These are phyloP conservation scores for Pristionchus exspectatus DNA, from an alignment of 2,888 invertebrate genomes.

Conservation along the genomic window DNA sequence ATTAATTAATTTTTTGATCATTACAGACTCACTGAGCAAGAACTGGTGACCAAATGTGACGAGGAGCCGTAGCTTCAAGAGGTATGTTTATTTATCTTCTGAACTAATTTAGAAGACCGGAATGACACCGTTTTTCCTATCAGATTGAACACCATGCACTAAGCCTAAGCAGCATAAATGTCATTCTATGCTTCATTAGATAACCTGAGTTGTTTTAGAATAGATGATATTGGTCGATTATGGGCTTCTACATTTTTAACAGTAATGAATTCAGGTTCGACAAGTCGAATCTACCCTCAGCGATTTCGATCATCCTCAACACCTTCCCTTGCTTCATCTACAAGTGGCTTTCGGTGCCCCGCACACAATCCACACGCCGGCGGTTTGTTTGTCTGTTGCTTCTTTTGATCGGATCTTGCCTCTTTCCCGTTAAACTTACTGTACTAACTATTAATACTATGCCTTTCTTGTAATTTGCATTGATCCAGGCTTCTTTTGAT, in stretches of 20 bases:
- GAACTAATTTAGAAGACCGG: no score
- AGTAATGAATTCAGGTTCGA: conserved; percentile 6
- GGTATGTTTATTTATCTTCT: neutral
- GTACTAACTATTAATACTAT: neutral
- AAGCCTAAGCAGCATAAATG: no score
- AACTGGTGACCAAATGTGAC: neutral
- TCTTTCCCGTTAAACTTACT: neutral
- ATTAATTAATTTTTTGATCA: neutral
- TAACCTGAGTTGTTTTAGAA: no score
- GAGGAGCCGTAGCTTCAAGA: conserved; percentile 31
- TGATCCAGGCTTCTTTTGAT: no score
- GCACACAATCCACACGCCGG: no score
- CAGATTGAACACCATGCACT: no score
- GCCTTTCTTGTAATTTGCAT: no score
- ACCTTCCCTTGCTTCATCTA: conserved; percentile 1
- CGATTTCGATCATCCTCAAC: conserved; percentile 7
- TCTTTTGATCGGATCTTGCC: neutral
- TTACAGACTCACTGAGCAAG: conserved; percentile 2
- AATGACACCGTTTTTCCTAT: no score
- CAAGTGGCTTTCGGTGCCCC: neutral
- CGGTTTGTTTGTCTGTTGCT: neutral
- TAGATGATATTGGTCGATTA: no score
- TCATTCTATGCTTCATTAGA: no score
- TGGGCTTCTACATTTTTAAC: no score
- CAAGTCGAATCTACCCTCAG: neutral